Percentiles rank a stretch among this genome's conserved stretches.
phyloP scores from a whole-genome alignment of 2,888 invertebrate species.

The Rhamnusium bicolor region DNA sequence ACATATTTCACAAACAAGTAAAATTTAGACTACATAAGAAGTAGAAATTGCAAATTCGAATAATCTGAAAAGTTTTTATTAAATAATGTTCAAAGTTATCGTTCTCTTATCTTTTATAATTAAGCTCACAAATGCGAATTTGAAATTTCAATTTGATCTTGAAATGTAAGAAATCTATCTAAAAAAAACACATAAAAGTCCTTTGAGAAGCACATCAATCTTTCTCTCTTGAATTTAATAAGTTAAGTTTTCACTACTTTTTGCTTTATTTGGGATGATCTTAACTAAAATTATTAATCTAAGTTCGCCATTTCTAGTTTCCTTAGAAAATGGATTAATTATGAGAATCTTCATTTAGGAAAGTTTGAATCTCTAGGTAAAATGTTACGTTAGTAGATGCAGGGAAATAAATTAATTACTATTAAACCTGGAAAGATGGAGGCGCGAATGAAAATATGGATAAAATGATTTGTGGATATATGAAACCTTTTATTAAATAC shows the following conservation, averaged over 20 bases:
- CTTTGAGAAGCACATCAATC: neutral
- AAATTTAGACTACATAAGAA: conserved; percentile 2
- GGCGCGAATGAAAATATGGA: too few species aligned
- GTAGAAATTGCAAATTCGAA: conserved; percentile 4
- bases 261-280: neutral
- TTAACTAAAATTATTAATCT: neutral
- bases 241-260: conserved; percentile 16
- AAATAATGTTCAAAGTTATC: conserved; percentile 26
- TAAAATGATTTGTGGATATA: too few species aligned
- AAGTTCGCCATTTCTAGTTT: neutral
- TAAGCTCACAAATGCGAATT: conserved; percentile 13
- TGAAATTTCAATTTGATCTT: conserved; percentile 13
- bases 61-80: conserved; percentile 26
- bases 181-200: neutral
- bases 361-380: neutral
- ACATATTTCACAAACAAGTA: conserved; percentile 22
- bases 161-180: neutral
- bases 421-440: too few species aligned
- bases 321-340: neutral
- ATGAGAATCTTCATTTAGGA: neutral
- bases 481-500: too few species aligned
- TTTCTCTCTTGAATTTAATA: neutral
- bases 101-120: conserved; percentile 23
- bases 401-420: too few species aligned
- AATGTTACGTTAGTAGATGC: too few species aligned